phyloP scores from a whole-genome alignment of 2,797 vertebrate genomes.

The Galagoides demidoff region DNA sequence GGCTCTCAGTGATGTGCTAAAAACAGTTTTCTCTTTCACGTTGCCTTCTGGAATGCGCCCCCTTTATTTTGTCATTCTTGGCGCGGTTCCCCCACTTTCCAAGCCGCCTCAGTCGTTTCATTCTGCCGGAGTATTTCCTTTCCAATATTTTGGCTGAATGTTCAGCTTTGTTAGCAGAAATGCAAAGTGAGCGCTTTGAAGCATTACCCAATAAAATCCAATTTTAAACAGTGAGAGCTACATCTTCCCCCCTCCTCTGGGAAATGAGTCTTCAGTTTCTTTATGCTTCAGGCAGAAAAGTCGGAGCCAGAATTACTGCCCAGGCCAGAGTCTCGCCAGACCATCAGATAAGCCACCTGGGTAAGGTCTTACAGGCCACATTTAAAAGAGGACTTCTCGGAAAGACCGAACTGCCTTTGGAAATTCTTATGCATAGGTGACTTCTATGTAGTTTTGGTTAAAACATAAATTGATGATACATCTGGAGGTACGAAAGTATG shows the following conservation, averaged over 20 bases:
- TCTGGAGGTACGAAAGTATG: background rate
- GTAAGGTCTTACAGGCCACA: background rate
- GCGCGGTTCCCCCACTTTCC: background rate
- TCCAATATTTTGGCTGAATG: slow-evolving; percentile 73
- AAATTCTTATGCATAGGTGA: background rate
- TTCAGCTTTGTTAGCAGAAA: slow-evolving; percentile 73
- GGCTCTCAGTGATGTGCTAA: background rate
- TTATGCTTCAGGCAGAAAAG: slow-evolving; percentile 6
- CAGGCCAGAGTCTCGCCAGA: background rate
- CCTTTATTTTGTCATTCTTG: slow-evolving; percentile 57
- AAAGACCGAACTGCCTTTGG: background rate
- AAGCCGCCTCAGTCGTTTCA: slow-evolving; percentile 31
- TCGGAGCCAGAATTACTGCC: background rate
- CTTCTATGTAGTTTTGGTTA: background rate
- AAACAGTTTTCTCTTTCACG: slow-evolving; percentile 55
- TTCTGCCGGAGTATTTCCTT: slow-evolving; percentile 59
- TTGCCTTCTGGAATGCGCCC: slow-evolving; percentile 49
- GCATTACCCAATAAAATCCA: slow-evolving; percentile 71
- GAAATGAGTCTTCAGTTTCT: slow-evolving; percentile 55
- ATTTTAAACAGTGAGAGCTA: slow-evolving; percentile 64
- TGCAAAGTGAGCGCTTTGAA: slow-evolving; percentile 72
- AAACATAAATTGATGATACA: background rate
- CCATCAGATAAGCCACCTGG: background rate
- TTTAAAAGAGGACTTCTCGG: background rate
- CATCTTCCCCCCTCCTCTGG: slow-evolving; percentile 4